Percentiles rank a stretch among this genome's conserved stretches.
Conservation (phyloP, 2,113 vertebrate species). For the Vanacampus margaritifer region DNA sequence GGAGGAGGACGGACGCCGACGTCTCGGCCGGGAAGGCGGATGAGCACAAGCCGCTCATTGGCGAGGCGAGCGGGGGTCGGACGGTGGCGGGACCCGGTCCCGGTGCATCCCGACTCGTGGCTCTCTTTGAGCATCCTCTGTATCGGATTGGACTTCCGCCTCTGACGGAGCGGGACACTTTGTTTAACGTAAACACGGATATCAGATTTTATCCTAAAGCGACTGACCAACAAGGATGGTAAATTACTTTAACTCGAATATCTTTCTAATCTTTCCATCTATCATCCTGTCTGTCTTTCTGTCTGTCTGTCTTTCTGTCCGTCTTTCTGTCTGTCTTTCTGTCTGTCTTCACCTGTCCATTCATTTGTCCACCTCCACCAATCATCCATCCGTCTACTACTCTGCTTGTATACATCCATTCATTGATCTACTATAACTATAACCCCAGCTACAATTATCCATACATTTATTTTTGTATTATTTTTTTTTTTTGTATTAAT, state of each 20-base stretch:
- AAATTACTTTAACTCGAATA: constrained; percentile 53
- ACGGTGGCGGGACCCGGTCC: constrained; percentile 15
- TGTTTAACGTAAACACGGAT: constrained; percentile 91
- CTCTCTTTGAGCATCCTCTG: constrained; percentile 83
- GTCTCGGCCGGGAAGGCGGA: constrained; percentile 31
- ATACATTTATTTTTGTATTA: constrained; percentile 8
- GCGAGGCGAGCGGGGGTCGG: constrained; percentile 46
- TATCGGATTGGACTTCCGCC: constrained; percentile 74
- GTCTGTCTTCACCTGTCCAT: background rate
- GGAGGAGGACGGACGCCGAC: constrained; percentile 12
- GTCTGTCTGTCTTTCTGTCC: constrained; percentile 3
- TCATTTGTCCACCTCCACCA: background rate
- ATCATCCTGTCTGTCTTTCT: background rate
- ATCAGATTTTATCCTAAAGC: constrained; percentile 86
- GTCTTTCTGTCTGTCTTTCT: no score
- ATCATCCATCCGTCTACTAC: background rate
- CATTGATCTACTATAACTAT: background rate
- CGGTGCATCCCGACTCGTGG: constrained; percentile 66
- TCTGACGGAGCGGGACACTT: constrained; percentile 81
- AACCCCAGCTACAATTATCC: constrained; percentile 5
- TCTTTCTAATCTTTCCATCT: background rate
- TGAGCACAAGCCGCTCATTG: constrained; percentile 63
- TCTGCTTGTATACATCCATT: background rate
- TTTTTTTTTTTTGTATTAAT: background rate
- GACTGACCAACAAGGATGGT: constrained; percentile 83